Evolutionary conservation across 2,113 vertebrate genomes (phyloP), one percentile per base, ranked within the genome.

Genomic region (Misgurnus mizolepis): DNA sequence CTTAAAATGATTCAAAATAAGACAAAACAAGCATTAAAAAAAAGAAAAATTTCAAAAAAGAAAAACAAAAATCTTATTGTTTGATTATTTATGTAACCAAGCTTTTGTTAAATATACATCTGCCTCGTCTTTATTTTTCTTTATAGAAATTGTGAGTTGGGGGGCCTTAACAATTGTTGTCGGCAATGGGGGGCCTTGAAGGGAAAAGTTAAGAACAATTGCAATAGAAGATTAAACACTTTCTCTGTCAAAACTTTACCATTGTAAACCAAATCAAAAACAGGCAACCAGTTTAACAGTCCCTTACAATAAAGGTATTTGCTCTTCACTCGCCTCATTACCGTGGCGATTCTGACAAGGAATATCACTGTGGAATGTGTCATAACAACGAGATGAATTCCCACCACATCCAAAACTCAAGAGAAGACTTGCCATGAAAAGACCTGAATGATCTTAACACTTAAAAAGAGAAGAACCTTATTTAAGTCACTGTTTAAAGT

Each of bases 201-300:
- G 27, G 1, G 27, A 34, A 34, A 34, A 3, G 27, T 34, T 34
- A 34, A 2, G 27, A 34, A 34, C 27, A 34, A 34, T 34, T 34
- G 78, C 76, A 68, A 81, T 81, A 70, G 84, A 89, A 84, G 79
- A 67, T 68, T 14, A 62, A 17, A 67, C 65, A 77, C 55, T 79
- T 77, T 87, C 86, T 85, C 80, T 77, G 47, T 76, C 76, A 87
- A 86, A 70, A 85, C 87, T 84, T 84, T 47, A 47, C 84, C 82
- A 81, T 85, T 89, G 83, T 88, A 65, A 76, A 77, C 74, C 70
- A 45, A 34, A 68, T 67, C 74, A 66, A 82, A 76, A 74, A 79
- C 82, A 81, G 87, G 80, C 84, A 81, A 41, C 82, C 88, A 84
- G 81, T 69, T 76, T 56, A 78, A 67, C 64, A 71, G 67, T 75